These are phyloP conservation scores for Caenorhabditis brenneri DNA, from an alignment of 1,140 invertebrate species.

Conservation along the genomic window DNA sequence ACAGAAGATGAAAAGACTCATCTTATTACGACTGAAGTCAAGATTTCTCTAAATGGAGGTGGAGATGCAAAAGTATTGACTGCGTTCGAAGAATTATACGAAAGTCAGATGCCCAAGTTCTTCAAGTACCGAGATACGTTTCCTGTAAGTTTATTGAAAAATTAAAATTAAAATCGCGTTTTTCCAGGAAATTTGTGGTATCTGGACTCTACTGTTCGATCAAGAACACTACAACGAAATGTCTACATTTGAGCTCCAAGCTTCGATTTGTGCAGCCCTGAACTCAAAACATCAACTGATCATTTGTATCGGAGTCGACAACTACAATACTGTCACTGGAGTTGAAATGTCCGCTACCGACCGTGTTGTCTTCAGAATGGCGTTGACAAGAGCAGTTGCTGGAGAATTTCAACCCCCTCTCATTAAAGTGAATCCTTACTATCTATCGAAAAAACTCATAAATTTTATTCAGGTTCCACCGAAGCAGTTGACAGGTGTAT, in stretches of 20 bases:
- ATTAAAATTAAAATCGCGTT: background rate
- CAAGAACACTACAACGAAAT: background rate
- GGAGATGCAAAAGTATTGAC: too few relatives aligned
- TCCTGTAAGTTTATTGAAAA: background rate
- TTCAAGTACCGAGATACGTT: background rate
- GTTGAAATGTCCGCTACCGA: slow-evolving; percentile 2
- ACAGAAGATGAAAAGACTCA: too few relatives aligned
- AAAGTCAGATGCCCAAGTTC: background rate
- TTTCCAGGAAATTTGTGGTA: background rate
- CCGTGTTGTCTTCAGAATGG: background rate
- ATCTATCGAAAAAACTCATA: background rate
- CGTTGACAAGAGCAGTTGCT: background rate
- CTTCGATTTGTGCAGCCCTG: background rate
- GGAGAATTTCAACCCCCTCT: background rate
- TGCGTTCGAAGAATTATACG: background rate
- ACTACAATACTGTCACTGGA: background rate
- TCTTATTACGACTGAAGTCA: too few relatives aligned
- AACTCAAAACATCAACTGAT: background rate
- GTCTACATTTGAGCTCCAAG: background rate
- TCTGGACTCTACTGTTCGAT: slow-evolving; percentile 3
- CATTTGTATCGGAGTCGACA: slow-evolving; percentile 7
- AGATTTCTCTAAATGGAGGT: too few relatives aligned
- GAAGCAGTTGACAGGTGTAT: background rate
- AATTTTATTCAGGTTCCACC: background rate
- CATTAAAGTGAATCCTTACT: background rate